Conservation (phyloP, 2,888 invertebrate genomes). For the Entomobrya proxima region DNA sequence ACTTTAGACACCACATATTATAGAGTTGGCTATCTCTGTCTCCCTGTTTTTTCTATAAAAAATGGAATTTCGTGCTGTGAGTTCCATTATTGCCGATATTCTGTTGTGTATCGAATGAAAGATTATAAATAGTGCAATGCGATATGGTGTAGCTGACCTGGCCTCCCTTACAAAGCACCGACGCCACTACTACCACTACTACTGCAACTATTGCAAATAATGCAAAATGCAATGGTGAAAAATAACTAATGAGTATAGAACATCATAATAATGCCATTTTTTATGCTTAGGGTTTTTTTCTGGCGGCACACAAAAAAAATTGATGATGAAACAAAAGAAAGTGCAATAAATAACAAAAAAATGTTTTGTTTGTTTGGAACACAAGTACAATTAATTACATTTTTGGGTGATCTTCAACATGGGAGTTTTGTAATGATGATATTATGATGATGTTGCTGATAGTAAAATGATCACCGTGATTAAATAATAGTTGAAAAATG, state of each 20-base stretch:
- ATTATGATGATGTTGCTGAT: neutral
- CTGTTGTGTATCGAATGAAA: neutral
- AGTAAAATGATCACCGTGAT: neutral
- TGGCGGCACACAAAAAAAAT: neutral
- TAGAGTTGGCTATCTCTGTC: conserved; percentile 37
- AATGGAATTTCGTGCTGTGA: conserved; percentile 1
- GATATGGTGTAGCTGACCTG: conserved; percentile 56
- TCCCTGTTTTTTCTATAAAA: conserved; percentile 20
- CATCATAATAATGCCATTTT: neutral
- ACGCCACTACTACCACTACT: neutral
- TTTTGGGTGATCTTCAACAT: conserved; percentile 49
- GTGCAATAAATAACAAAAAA: conserved; percentile 39
- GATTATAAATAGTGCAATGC: neutral
- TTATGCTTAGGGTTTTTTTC: conserved; percentile 43
- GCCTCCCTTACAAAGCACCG: conserved; percentile 18
- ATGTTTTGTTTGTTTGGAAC: conserved; percentile 9
- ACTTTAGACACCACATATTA: conserved; percentile 53
- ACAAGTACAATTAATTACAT: conserved; percentile 45
- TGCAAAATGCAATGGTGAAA: conserved; percentile 1
- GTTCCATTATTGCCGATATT: neutral
- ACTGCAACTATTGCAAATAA: neutral
- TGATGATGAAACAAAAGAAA: conserved; percentile 64
- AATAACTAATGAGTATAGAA: neutral
- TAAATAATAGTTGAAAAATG: conserved; percentile 6
- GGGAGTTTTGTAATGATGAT: conserved; percentile 40